phyloP scores from a whole-genome alignment of 2,797 vertebrate genomes.

The Threskiornis aethiopicus region DNA sequence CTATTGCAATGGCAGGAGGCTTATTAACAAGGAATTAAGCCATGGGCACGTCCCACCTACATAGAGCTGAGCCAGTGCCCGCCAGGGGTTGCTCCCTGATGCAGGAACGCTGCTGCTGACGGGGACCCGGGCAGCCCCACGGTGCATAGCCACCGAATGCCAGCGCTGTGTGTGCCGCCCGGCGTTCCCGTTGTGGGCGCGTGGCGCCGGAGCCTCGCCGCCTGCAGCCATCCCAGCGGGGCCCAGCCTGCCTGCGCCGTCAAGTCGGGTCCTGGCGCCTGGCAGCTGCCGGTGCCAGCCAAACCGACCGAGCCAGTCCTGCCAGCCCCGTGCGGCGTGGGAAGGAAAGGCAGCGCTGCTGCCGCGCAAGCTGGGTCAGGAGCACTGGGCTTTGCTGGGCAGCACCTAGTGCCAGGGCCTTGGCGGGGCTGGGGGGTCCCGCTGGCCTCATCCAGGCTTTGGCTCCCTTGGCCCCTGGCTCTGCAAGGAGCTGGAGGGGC shows the following conservation, averaged over 20 bases:
- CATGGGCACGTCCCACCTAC: accelerated
- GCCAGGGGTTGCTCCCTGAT: neutral
- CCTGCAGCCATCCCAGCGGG: neutral
- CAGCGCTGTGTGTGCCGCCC: accelerated
- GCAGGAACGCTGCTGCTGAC: neutral
- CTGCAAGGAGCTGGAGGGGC: neutral
- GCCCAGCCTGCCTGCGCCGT: neutral
- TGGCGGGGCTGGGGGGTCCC: neutral
- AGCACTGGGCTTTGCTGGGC: neutral
- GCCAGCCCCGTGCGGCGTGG: neutral
- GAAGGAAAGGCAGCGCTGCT: neutral
- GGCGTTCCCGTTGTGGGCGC: neutral
- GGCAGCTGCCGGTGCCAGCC: neutral
- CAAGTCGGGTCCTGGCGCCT: neutral
- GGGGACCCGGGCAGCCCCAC: accelerated
- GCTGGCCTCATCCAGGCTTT: neutral
- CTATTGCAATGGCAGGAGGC: neutral
- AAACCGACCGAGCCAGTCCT: neutral
- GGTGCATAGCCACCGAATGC: neutral
- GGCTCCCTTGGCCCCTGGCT: neutral
- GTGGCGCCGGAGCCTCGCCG: accelerated
- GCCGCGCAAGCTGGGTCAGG: neutral
- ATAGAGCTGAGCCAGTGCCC: neutral
- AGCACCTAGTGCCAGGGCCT: neutral
- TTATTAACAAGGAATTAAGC: neutral